These are phyloP conservation scores for Excalfactoria chinensis DNA, from an alignment of 2,113 vertebrate species.

Conservation along the genomic window DNA sequence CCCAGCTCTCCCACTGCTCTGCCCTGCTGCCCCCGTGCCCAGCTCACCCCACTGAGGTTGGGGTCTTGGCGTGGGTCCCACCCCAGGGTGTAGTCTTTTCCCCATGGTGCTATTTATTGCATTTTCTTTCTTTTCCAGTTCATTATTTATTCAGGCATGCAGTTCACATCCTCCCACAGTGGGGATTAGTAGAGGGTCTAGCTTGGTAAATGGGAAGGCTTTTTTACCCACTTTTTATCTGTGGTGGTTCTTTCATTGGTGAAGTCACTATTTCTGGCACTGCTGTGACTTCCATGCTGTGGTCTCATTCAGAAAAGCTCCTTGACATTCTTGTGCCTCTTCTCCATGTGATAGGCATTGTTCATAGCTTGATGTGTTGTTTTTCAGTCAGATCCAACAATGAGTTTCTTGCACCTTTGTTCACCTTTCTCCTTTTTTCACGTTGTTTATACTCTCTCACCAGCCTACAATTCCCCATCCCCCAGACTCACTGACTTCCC, in stretches of 20 bases:
- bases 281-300: constrained; percentile 30
- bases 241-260: constrained; percentile 52
- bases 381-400: not conserved
- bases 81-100: not conserved
- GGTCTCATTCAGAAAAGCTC: not conserved
- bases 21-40: not conserved
- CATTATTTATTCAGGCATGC: constrained; percentile 47
- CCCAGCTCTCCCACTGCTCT: not conserved
- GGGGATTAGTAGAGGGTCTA: constrained; percentile 27
- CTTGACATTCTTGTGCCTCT: constrained; percentile 23
- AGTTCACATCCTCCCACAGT: constrained; percentile 55
- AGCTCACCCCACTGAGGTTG: not conserved
- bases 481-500: not conserved
- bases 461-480: not conserved
- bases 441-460: not conserved
- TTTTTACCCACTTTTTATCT: constrained; percentile 46
- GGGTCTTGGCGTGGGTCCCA: constrained; percentile 10
- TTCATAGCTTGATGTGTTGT: not conserved
- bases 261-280: constrained; percentile 48
- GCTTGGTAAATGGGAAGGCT: not conserved
- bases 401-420: constrained; percentile 14
- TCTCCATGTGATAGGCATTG: not conserved
- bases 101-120: constrained; percentile 4
- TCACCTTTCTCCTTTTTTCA: not conserved
- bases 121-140: constrained; percentile 5